Evolutionary conservation across 2,113 vertebrate genomes (phyloP).

Genomic region (Passer domesticus): DNA sequence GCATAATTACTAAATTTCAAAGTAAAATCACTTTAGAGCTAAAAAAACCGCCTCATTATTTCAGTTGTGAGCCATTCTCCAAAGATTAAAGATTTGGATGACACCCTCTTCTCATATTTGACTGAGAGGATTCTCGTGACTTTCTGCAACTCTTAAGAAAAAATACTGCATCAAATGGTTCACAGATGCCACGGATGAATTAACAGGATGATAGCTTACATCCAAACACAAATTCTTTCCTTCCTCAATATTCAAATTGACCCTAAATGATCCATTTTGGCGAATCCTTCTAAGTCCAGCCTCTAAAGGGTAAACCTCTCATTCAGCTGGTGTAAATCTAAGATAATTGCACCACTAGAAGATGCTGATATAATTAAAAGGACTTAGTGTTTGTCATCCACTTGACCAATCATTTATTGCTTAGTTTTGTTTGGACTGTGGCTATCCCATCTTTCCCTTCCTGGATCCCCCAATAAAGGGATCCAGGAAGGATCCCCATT

Average conservation of each 20-base stretch:
- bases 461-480: background rate
- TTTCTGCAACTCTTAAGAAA: background rate
- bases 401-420: rapidly evolving
- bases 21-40: background rate
- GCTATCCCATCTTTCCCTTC: background rate
- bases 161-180: background rate
- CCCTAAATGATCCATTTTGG: background rate
- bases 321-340: background rate
- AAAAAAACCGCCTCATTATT: background rate
- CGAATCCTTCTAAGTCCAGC: background rate
- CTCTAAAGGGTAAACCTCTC: background rate
- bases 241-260: background rate
- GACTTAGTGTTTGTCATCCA: background rate
- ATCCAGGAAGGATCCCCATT: background rate
- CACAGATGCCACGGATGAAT: background rate
- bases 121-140: rapidly evolving
- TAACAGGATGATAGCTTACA: background rate
- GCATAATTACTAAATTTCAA: background rate
- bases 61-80: background rate
- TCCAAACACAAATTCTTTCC: background rate
- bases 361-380: background rate
- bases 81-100: background rate
- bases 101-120: background rate
- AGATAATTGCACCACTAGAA: background rate
- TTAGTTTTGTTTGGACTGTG: background rate